These are phyloP conservation scores for Aproaerema taeniolella DNA, from an alignment of 2,888 invertebrate species.

Conservation along the genomic window DNA sequence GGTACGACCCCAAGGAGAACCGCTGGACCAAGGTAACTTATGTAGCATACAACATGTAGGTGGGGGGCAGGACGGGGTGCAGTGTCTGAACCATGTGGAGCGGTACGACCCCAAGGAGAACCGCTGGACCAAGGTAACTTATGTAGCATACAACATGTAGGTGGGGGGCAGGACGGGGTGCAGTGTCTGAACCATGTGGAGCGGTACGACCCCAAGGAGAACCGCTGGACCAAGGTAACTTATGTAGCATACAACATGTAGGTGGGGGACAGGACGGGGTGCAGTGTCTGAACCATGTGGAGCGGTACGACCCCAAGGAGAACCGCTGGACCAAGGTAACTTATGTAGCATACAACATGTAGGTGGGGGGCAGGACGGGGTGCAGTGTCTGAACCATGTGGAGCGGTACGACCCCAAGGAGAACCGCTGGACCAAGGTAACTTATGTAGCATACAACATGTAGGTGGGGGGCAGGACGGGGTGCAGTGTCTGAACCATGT, in stretches of 20 bases:
- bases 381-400: neutral
- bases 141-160: too few species aligned
- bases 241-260: too few species aligned
- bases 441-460: too few species aligned
- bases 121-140: neutral
- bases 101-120: neutral
- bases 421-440: neutral
- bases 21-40: neutral
- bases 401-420: neutral
- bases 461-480: neutral
- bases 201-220: neutral
- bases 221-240: neutral
- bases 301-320: neutral
- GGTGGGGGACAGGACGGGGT: neutral
- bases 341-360: too few species aligned
- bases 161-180: neutral
- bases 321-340: neutral
- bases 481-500: neutral
- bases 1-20: neutral
- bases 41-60: too few species aligned
- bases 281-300: neutral
- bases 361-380: neutral
- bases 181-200: neutral
- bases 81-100: neutral
- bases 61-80: neutral